Conservation (phyloP, 2,888 invertebrate genomes). For the Archips xylosteana region DNA sequence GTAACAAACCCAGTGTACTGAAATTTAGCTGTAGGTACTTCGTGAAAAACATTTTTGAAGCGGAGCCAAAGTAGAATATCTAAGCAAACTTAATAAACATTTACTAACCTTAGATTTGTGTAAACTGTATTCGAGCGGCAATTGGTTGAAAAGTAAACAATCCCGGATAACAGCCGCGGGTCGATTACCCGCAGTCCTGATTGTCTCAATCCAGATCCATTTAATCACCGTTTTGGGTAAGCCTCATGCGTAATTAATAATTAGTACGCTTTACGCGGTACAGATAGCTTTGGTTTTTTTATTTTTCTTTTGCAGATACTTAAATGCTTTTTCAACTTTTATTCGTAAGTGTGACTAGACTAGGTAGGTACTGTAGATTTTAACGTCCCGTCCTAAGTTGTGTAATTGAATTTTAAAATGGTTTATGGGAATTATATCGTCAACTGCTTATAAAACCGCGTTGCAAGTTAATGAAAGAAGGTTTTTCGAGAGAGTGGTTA, state of each 20-base stretch:
- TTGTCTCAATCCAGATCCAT: constrained; percentile 20
- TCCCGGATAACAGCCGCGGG: constrained; percentile 10
- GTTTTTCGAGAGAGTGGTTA: too few relatives aligned
- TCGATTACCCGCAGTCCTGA: constrained; percentile 18
- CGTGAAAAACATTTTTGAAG: too few relatives aligned
- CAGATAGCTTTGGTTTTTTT: neutral
- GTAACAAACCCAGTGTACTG: neutral
- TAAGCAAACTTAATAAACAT: neutral
- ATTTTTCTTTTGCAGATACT: neutral
- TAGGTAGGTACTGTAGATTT: neutral
- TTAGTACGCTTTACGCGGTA: constrained; percentile 4
- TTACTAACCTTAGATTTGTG: constrained; percentile 6
- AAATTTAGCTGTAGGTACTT: neutral
- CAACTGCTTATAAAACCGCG: too few relatives aligned
- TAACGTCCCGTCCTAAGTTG: neutral
- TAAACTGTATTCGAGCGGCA: constrained; percentile 9
- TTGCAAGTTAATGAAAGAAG: too few relatives aligned
- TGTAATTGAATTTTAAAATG: neutral
- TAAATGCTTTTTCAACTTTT: neutral
- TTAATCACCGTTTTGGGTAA: constrained; percentile 28
- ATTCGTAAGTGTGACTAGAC: neutral
- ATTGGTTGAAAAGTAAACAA: constrained; percentile 24
- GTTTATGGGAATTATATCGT: too few relatives aligned
- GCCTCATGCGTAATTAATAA: constrained; percentile 27
- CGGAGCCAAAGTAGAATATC: too few relatives aligned